Conservation (phyloP, 2,888 invertebrate species). For the Drosophila diplacantha region DNA sequence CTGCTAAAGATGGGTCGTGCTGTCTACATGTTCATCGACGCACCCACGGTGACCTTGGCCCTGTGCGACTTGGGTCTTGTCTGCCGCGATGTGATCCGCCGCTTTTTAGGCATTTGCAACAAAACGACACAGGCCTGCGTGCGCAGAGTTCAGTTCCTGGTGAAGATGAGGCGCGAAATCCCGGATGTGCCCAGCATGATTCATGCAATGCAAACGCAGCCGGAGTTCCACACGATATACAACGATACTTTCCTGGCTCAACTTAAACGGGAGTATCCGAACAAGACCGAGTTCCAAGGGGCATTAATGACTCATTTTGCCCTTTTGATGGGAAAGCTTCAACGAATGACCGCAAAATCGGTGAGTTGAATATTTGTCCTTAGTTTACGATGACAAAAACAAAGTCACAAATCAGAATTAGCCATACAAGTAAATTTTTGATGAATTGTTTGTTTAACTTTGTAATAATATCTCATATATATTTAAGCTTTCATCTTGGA, state of each 20-base stretch:
- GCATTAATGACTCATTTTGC: conserved; percentile 76
- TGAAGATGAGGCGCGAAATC: conserved; percentile 80
- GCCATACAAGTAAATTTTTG: too few relatives aligned
- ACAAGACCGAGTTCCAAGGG: conserved; percentile 63
- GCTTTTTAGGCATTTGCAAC: conserved; percentile 79
- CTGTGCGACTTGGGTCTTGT: conserved; percentile 76
- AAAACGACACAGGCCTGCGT: conserved; percentile 85
- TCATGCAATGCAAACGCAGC: conserved; percentile 81
- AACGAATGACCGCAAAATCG: conserved; percentile 65
- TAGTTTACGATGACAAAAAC: background rate
- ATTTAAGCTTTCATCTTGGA: too few relatives aligned
- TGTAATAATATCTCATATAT: too few relatives aligned
- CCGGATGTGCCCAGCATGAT: conserved; percentile 81
- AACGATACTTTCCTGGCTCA: conserved; percentile 75
- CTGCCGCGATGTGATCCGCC: conserved; percentile 81
- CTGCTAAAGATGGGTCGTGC: conserved; percentile 83
- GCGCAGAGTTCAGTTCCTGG: conserved; percentile 81
- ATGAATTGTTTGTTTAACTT: too few relatives aligned
- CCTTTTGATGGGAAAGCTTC: conserved; percentile 70
- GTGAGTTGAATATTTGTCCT: conserved; percentile 30
- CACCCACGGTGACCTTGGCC: conserved; percentile 76
- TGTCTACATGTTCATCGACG: conserved; percentile 79
- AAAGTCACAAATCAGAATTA: background rate
- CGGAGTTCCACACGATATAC: conserved; percentile 78
- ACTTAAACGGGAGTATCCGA: conserved; percentile 70